Conservation (phyloP, 2,113 vertebrate species). For the Malaclemys terrapin region DNA sequence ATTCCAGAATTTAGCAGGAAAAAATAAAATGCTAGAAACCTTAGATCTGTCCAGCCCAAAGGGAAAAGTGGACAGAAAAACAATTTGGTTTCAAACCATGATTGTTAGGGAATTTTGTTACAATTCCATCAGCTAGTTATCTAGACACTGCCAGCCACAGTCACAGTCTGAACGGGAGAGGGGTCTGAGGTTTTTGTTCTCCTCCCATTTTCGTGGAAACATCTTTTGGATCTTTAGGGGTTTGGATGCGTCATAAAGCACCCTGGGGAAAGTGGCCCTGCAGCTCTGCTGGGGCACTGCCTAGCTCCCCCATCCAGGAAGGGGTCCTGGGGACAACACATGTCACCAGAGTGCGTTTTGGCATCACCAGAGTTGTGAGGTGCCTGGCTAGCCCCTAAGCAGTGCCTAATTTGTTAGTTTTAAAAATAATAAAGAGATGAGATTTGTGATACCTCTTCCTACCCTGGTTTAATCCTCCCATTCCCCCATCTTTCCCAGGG, state of each 20-base stretch:
- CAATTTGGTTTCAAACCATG: accelerated
- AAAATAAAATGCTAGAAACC: background rate
- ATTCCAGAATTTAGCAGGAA: background rate
- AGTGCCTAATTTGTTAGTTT: accelerated
- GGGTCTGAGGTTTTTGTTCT: conserved; percentile 2
- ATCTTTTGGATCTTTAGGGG: background rate
- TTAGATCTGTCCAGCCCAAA: accelerated
- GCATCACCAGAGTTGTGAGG: background rate
- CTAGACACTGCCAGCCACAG: background rate
- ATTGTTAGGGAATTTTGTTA: background rate
- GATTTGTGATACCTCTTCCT: background rate
- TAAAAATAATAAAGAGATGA: conserved; percentile 3
- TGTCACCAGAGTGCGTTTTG: background rate
- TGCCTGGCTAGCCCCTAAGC: background rate
- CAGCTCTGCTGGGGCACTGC: background rate
- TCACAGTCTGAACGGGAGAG: background rate
- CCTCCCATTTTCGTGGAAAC: conserved; percentile 70
- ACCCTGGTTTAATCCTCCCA: background rate
- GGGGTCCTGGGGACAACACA: background rate
- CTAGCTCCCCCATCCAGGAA: background rate
- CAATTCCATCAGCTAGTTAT: background rate
- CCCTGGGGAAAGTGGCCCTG: background rate
- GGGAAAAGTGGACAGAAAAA: background rate
- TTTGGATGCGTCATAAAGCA: background rate
- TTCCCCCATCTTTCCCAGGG: background rate